phyloP scores from a whole-genome alignment of 2,113 vertebrate species.

The Picathartes gymnocephalus region DNA sequence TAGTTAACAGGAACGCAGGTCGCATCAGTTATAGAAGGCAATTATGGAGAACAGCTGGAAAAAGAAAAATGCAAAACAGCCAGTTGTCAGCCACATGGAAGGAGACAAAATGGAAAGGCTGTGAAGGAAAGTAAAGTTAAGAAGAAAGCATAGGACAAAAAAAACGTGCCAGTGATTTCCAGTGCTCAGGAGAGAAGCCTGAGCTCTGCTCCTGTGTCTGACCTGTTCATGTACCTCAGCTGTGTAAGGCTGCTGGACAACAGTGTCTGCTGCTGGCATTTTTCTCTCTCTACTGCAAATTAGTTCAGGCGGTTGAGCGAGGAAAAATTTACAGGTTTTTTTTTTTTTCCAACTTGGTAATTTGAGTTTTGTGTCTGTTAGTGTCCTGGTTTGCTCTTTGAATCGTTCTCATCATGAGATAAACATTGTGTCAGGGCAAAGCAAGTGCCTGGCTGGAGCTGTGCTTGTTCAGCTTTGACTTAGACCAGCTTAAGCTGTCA shows the following conservation, averaged over 20 bases:
- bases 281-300: background rate
- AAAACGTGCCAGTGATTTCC: background rate
- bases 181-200: background rate
- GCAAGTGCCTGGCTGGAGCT: background rate
- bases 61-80: background rate
- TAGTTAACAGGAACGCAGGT: background rate
- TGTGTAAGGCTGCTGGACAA: background rate
- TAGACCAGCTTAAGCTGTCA: background rate
- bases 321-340: background rate
- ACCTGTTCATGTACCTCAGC: accelerated
- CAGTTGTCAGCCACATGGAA: background rate
- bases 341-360: background rate
- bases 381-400: background rate
- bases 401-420: background rate
- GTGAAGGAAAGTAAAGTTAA: background rate
- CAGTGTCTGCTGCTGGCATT: background rate
- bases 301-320: background rate
- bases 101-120: background rate
- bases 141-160: background rate
- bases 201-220: background rate
- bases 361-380: background rate
- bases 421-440: background rate
- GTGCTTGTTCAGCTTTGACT: background rate
- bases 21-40: background rate
- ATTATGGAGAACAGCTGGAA: background rate